Evolutionary conservation across 2,113 vertebrate genomes (phyloP).

Genomic region (Hydrolagus affinis): DNA sequence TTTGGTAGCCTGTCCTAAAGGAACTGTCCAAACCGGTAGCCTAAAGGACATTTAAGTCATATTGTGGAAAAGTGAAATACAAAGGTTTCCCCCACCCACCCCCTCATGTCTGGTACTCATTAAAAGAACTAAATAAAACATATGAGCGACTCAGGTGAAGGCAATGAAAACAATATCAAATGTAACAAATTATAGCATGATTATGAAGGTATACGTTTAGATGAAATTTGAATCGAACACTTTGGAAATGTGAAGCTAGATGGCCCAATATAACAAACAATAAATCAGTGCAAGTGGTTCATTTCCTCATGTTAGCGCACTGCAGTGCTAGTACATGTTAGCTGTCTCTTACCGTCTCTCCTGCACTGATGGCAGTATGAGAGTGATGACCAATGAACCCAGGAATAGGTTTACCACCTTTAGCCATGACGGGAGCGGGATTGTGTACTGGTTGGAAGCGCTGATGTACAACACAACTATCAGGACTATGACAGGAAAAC

Average conservation of each 20-base stretch:
- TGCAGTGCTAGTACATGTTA: background rate
- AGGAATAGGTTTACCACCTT: slow-evolving; percentile 73
- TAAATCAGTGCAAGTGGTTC: slow-evolving; percentile 32
- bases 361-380: slow-evolving; percentile 70
- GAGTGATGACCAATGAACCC: slow-evolving; percentile 71
- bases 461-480: slow-evolving; percentile 70
- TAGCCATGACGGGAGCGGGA: slow-evolving; percentile 85
- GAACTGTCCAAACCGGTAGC: too few relatives aligned
- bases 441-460: slow-evolving; percentile 72
- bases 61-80: slow-evolving; percentile 14
- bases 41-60: slow-evolving; percentile 14
- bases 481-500: slow-evolving; percentile 33
- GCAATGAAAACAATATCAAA: slow-evolving; percentile 16
- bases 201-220: slow-evolving; percentile 22
- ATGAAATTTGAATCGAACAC: slow-evolving; percentile 6
- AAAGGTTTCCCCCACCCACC: background rate
- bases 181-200: background rate
- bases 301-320: slow-evolving; percentile 22
- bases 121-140: background rate
- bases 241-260: slow-evolving; percentile 12
- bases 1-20: slow-evolving; percentile 18
- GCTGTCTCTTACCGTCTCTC: slow-evolving; percentile 62
- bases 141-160: background rate
- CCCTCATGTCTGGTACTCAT: background rate
- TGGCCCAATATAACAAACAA: slow-evolving; percentile 20